phyloP scores from a whole-genome alignment of 2,113 vertebrate species.

The Fregata magnificens region DNA sequence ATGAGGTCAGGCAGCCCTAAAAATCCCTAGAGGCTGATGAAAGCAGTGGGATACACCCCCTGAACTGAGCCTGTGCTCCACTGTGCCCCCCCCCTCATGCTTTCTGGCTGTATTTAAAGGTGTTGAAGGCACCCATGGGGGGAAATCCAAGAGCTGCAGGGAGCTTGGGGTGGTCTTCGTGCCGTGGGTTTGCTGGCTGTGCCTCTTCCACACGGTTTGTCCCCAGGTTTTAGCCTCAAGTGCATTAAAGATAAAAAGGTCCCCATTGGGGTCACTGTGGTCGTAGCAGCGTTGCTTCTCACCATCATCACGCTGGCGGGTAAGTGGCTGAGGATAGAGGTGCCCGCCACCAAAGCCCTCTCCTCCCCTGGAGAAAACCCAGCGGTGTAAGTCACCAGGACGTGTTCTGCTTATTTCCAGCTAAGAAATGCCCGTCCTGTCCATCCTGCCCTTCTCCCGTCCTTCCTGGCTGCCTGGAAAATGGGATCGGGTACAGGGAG shows the following conservation, averaged over 20 bases:
- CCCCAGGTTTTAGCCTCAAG: background rate
- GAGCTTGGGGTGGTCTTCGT: background rate
- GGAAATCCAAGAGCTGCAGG: background rate
- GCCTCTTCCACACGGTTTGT: accelerated
- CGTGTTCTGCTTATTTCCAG: background rate
- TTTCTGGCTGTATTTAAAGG: background rate
- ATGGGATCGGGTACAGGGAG: accelerated
- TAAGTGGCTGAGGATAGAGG: background rate
- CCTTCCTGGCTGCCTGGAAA: background rate
- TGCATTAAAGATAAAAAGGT: background rate
- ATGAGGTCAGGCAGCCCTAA: background rate
- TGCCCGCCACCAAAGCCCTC: background rate
- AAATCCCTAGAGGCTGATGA: background rate
- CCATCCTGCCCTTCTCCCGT: background rate
- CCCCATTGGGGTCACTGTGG: background rate
- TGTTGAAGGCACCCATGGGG: background rate
- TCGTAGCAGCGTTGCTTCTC: background rate
- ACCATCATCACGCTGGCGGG: background rate
- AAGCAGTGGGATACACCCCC: background rate
- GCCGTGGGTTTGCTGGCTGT: accelerated
- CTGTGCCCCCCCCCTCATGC: accelerated
- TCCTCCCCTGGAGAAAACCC: background rate
- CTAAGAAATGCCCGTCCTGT: background rate
- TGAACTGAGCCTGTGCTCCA: background rate
- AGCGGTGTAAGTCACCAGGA: accelerated